These are phyloP conservation scores for Percopsis omiscomaycus DNA, from an alignment of 2,797 vertebrate species.

Conservation along the genomic window DNA sequence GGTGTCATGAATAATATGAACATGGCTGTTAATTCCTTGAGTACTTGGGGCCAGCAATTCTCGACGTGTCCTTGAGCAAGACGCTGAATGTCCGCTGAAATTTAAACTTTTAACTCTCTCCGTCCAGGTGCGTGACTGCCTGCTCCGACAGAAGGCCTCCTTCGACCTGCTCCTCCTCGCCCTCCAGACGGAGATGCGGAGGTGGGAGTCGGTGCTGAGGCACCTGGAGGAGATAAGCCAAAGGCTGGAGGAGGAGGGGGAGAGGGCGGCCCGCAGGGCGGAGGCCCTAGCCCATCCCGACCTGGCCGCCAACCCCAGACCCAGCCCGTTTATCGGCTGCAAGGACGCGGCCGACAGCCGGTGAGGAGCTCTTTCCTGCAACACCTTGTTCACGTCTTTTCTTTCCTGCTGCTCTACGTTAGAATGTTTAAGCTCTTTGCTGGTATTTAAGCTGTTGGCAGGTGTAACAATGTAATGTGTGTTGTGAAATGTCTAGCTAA, in stretches of 20 bases:
- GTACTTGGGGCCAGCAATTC: too few relatives aligned
- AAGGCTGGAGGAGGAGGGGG: constrained; percentile 69
- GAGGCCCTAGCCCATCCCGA: constrained; percentile 76
- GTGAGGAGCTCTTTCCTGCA: constrained; percentile 59
- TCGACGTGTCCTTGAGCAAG: too few relatives aligned
- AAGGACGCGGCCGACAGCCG: constrained; percentile 82
- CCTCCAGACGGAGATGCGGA: constrained; percentile 83
- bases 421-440: too few relatives aligned
- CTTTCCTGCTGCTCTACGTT: not conserved
- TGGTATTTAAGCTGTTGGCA: too few relatives aligned
- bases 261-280: constrained; percentile 61
- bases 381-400: not conserved
- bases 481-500: too few relatives aligned
- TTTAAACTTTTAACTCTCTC: not conserved
- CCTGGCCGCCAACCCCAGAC: constrained; percentile 58
- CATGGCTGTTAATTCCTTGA: too few relatives aligned
- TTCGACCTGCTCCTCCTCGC: constrained; percentile 87
- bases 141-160: constrained; percentile 87
- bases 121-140: constrained; percentile 77
- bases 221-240: constrained; percentile 75
- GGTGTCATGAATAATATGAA: too few relatives aligned
- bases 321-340: constrained; percentile 76
- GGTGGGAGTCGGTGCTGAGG: constrained; percentile 65
- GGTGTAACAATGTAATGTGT: too few relatives aligned
- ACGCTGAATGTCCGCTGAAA: not conserved